Base-by-base conservation (phyloP, 2,888 invertebrate species). In the Tuberolachnus salignus region DNA sequence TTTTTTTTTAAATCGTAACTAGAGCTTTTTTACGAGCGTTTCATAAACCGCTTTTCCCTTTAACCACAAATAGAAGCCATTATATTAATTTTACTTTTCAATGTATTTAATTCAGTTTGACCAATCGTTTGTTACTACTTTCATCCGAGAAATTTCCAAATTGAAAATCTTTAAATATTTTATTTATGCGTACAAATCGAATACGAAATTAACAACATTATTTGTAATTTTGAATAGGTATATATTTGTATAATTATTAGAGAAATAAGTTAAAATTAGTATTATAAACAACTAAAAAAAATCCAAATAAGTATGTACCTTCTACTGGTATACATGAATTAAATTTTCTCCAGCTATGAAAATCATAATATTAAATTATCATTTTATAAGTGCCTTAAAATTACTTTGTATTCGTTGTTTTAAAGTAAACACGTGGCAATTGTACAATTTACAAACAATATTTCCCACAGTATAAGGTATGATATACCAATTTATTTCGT, bases 21-120 rank as follows among this genome's bases (percentile, higher is more conserved):
- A 53, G 42, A 63, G n/a, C 73, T 63, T 73, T 73, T 49, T 49
- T 3, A 8, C 26, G n/a, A 49, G 21, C 51, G 51, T 51, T 63
- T 71, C n/a, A 26, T 21, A 73, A 51, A 61, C 49, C 10, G 51
- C 72, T 72, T 72, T 72, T 72, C 61, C 61, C n/a, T 71, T 71
- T 19, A 49, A 59, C 49, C 10, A 72, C 14, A 72, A 49, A 16
- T 14, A 14, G 49, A 46, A 14, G 13, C 34, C 6, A 34, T 34
- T 51, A 21, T 72, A 19, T 8, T 34, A 34, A 4, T 34, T 4
- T 34, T 16, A 10, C 19, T 8, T 51, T 51, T 72, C 3, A 9
- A 42, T 61, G 16, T 63, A 42, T 34, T 19, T 42, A 14, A 63
- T 73, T 73, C 4, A 51, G 49, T 49, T 49, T 16, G 51, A 46